A percentile compares a stretch with the other conserved stretches of the same genome.
Conservation (phyloP, 2,113 vertebrate genomes). For the Sisor rabdophorus region DNA sequence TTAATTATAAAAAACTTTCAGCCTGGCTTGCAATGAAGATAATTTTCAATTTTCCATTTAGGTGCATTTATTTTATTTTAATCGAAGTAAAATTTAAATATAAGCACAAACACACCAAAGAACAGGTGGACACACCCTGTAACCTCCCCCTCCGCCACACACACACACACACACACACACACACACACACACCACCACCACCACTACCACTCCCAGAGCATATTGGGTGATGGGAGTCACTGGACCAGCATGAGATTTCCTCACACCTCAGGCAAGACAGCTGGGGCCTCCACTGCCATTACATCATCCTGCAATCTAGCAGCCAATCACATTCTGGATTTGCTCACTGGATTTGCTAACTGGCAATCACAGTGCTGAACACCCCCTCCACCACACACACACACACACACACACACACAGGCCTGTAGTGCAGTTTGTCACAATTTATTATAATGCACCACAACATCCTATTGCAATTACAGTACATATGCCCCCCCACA, state of each 20-base stretch:
- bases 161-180: too few relatives aligned
- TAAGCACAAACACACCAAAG: slow-evolving; percentile 45
- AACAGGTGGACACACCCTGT: slow-evolving; percentile 46
- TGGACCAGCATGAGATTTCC: slow-evolving; percentile 27
- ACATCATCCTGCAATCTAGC: slow-evolving; percentile 37
- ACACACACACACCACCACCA: too few relatives aligned
- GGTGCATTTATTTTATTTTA: neutral
- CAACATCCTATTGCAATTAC: slow-evolving; percentile 21
- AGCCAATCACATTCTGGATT: slow-evolving; percentile 27
- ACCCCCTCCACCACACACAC: neutral
- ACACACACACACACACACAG: neutral
- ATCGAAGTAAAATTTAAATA: neutral
- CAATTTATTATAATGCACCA: neutral
- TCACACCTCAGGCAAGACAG: slow-evolving; percentile 47
- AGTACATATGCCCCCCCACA: neutral
- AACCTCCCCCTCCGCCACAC: neutral
- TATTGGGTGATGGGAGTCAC: slow-evolving; percentile 37
- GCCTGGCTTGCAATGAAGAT: neutral
- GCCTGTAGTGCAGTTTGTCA: neutral
- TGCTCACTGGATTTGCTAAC: slow-evolving; percentile 17
- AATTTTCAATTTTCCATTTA: neutral
- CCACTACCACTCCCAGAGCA: neutral
- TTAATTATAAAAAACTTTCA: neutral
- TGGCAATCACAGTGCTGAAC: slow-evolving; percentile 13
- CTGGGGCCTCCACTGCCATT: slow-evolving; percentile 45